A percentile compares a stretch with the other conserved stretches of the same genome.
Evolutionary conservation across 1,140 invertebrate species (phyloP).

Genomic region (Psix sp.): DNA sequence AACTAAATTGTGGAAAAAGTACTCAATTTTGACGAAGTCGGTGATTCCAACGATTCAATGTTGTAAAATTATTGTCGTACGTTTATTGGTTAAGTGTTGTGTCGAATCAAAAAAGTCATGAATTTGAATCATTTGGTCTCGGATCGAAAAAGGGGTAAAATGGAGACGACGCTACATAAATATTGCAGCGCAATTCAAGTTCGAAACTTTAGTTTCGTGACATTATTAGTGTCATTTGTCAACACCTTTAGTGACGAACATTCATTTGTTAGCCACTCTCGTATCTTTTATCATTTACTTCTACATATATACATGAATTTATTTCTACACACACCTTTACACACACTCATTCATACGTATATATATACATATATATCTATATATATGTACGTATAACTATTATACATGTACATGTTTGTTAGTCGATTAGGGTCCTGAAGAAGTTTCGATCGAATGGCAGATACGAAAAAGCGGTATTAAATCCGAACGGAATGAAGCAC

Average conservation of each 20-base stretch:
- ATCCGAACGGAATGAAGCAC: slow-evolving; percentile 6
- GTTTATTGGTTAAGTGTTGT: slow-evolving; percentile 30
- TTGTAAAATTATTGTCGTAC: slow-evolving; percentile 42
- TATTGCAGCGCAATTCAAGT: no score
- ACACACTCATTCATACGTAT: no score
- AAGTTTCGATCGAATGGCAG: slow-evolving; percentile 67
- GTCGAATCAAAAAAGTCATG: slow-evolving; percentile 27
- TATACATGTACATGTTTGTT: no score
- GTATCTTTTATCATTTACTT: slow-evolving; percentile 32
- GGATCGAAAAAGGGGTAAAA: no score
- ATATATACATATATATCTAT: slow-evolving; percentile 6
- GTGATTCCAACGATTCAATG: slow-evolving; percentile 40
- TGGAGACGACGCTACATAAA: no score
- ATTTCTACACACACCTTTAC: no score
- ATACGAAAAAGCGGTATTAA: slow-evolving; percentile 42
- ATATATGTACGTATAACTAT: no score
- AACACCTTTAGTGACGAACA: no score
- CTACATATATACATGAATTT: slow-evolving; percentile 10
- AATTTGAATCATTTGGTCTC: slow-evolving; percentile 43
- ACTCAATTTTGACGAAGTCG: slow-evolving; percentile 40
- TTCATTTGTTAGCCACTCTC: slow-evolving; percentile 26
- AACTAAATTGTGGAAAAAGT: slow-evolving; percentile 20
- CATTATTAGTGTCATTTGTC: no score
- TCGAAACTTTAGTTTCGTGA: no score
- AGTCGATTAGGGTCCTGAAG: slow-evolving; percentile 49